These are phyloP conservation scores for Dascyllus trimaculatus DNA, from an alignment of 2,113 vertebrate species.

Conservation along the genomic window DNA sequence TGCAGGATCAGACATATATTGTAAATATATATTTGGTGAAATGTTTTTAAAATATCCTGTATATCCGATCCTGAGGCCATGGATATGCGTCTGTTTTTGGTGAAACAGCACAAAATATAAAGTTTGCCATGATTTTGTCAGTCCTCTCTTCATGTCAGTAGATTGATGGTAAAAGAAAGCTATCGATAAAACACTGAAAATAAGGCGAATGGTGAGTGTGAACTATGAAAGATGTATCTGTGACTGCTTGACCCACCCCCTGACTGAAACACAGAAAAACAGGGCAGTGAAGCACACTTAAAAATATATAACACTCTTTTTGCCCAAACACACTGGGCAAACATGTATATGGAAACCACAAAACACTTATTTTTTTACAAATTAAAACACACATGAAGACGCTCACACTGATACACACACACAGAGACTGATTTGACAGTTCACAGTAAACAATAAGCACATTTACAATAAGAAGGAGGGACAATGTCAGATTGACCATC, in stretches of 20 bases:
- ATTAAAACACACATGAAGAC: conserved; percentile 40
- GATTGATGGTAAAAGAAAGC: not conserved
- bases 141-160: conserved; percentile 5
- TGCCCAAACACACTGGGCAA: conserved; percentile 25
- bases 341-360: conserved; percentile 51
- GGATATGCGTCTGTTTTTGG: not conserved
- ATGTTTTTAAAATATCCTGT: not conserved
- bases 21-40: no score
- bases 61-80: not conserved
- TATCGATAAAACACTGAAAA: conserved; percentile 6
- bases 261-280: conserved; percentile 29
- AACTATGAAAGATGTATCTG: conserved; percentile 20
- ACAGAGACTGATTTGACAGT: conserved; percentile 40
- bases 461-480: conserved; percentile 14
- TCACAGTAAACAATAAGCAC: conserved; percentile 45
- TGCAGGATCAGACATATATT: no score
- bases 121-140: conserved; percentile 15
- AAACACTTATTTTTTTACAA: conserved; percentile 29
- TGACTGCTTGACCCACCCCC: conserved; percentile 19
- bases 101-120: not conserved
- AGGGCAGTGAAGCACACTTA: conserved; percentile 35
- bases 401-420: conserved; percentile 41
- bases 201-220: not conserved
- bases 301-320: conserved; percentile 21
- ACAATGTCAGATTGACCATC: conserved; percentile 32